Conservation (phyloP, 2,113 vertebrate genomes). For the Misgurnus mizolepis region DNA sequence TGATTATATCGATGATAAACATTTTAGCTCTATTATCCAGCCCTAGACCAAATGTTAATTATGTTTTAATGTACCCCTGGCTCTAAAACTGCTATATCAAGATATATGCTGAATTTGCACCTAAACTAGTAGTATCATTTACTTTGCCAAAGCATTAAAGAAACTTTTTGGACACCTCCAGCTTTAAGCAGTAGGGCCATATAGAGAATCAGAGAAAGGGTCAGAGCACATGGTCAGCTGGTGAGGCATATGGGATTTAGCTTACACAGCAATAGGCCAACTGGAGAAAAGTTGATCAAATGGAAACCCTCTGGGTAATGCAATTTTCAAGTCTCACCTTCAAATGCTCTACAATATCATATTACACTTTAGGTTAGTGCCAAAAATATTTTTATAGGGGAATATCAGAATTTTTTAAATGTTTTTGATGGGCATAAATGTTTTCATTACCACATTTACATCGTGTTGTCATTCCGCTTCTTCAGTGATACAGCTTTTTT, state of each 20-base stretch:
- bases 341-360: conserved; percentile 20
- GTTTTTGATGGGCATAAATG: no score
- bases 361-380: not conserved
- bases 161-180: not conserved
- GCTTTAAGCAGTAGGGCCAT: not conserved
- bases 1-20: no score
- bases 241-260: conserved; percentile 23
- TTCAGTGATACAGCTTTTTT: no score
- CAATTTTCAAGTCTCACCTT: conserved; percentile 15
- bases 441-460: no score
- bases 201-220: conserved; percentile 9
- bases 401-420: not conserved
- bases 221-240: conserved; percentile 16
- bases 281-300: conserved; percentile 12
- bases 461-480: no score
- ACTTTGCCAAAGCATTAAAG: no score
- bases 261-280: not conserved
- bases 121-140: no score
- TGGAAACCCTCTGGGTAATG: conserved; percentile 17
- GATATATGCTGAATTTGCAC: no score
- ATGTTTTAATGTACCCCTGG: no score
- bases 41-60: no score
- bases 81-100: no score
- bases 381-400: not conserved
- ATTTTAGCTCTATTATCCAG: no score